Evolutionary conservation across 2,113 vertebrate genomes (phyloP), one percentile per base, ranked within the genome.

Genomic region (Periophthalmodon schlosseri): DNA sequence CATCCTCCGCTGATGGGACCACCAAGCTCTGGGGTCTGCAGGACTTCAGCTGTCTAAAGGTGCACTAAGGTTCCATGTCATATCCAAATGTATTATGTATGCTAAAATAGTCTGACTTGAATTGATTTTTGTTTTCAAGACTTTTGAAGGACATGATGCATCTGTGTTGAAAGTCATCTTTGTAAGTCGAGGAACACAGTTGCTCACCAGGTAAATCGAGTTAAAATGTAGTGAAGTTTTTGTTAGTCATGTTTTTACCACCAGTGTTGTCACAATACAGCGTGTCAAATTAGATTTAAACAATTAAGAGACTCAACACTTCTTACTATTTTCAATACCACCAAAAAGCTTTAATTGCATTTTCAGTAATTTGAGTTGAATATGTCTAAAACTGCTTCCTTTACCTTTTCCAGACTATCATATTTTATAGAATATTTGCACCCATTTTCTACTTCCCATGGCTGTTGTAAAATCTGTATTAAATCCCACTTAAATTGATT

Each of bases 21-120:
- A 46, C 96, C 73, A 98, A 96, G 78, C 93, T 99, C 1, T 99
- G 97, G 98, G 91, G 94, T 5, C 91, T 99, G 44, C 94, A 95
- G 20, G 96, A 98, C 84, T 98, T 97, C 87, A 96, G 94, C 91
- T 99, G 98, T 69, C 94, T 99, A 64, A 99, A 98, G 95, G 98
- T 92, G 52, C 34, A 36, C 20, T 20, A 39, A 12, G 3, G 16
- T 65, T 39, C 11, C 9, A 44, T 13, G 34, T 39, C 20, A 20
- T n/a, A 68, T 28, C 1, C 5, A 49, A 13, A 23, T 15, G 2
- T 47, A 12, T 67, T 67, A 18, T 24, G n/a, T 11, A 21, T 24
- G 21, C 11, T 23, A 6, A 68, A 21, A 12, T 21, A 34, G 15
- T 28, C 54, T 67, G 12, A 33, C 2, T 77, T 58, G 4, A 61